A percentile compares a stretch with the other conserved stretches of the same genome.
These are phyloP conservation scores for Megalops cyprinoides DNA, from an alignment of 2,797 vertebrate genomes.

Conservation along the genomic window DNA sequence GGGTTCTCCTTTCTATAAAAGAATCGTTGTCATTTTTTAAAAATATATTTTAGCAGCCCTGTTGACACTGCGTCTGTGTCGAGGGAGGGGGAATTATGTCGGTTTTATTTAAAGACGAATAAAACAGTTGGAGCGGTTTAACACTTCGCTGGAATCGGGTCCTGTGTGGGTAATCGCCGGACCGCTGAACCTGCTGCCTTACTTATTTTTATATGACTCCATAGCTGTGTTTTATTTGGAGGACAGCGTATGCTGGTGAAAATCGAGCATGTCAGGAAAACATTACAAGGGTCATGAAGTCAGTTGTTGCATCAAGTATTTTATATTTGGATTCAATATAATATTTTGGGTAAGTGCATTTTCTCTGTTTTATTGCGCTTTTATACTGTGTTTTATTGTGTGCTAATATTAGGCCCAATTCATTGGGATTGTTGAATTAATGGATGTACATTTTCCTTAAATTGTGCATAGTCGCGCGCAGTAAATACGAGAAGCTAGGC, in stretches of 20 bases:
- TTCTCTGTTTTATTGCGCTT: not conserved
- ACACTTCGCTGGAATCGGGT: not conserved
- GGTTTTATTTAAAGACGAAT: conserved; percentile 27
- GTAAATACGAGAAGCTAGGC: not conserved
- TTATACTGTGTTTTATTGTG: not conserved
- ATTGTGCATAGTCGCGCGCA: not conserved
- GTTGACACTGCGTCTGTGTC: not conserved
- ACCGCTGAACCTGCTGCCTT: conserved; percentile 34
- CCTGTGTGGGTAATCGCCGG: conserved; percentile 9
- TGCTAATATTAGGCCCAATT: not conserved
- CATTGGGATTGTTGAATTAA: not conserved
- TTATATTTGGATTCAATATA: conserved; percentile 99
- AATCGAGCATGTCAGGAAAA: conserved; percentile 92
- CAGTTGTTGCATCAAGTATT: conserved; percentile 99
- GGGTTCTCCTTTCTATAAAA: not conserved
- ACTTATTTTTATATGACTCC: conserved; percentile 27
- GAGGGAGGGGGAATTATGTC: conserved; percentile 31
- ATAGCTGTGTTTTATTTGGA: conserved; percentile 29
- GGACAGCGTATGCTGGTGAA: conserved; percentile 69
- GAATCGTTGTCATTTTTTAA: not conserved
- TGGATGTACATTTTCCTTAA: not conserved
- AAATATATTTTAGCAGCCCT: not conserved
- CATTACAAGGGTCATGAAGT: conserved; percentile 96
- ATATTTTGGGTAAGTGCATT: conserved; percentile 91
- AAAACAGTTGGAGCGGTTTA: conserved; percentile 20